A percentile compares a stretch with the other conserved stretches of the same genome.
Evolutionary conservation across 1,140 invertebrate genomes (phyloP).

Genomic region (Hormaphis cornu): DNA sequence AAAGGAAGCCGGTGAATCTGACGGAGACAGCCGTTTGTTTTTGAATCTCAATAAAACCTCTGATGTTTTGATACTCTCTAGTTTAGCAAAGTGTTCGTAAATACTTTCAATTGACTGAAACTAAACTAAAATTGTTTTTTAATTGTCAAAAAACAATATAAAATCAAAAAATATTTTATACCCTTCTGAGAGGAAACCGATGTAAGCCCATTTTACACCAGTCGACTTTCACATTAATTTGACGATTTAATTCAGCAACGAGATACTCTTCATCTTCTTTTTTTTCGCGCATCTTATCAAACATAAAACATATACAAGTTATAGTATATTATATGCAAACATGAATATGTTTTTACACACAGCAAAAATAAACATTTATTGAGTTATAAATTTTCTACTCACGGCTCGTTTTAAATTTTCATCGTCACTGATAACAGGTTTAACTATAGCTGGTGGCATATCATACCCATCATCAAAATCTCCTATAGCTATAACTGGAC

Average conservation of each 20-base stretch:
- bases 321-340: neutral
- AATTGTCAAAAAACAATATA: neutral
- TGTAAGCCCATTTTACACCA: neutral
- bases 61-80: neutral
- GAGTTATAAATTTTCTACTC: neutral
- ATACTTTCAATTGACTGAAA: conserved; percentile 16
- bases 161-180: neutral
- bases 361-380: neutral
- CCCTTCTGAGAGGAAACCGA: conserved; percentile 11
- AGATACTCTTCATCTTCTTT: neutral
- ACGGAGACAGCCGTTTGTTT: neutral
- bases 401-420: neutral
- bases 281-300: neutral
- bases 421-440: neutral
- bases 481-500: neutral
- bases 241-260: neutral
- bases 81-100: conserved; percentile 17
- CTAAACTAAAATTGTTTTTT: neutral
- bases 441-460: neutral
- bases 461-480: conserved; percentile 11
- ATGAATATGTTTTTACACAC: neutral
- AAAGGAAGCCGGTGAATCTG: conserved; percentile 17
- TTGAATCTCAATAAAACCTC: neutral
- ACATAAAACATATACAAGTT: neutral
- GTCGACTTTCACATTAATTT: neutral